Evolutionary conservation across 2,888 invertebrate genomes (phyloP).

Genomic region (Drosophila formosana): DNA sequence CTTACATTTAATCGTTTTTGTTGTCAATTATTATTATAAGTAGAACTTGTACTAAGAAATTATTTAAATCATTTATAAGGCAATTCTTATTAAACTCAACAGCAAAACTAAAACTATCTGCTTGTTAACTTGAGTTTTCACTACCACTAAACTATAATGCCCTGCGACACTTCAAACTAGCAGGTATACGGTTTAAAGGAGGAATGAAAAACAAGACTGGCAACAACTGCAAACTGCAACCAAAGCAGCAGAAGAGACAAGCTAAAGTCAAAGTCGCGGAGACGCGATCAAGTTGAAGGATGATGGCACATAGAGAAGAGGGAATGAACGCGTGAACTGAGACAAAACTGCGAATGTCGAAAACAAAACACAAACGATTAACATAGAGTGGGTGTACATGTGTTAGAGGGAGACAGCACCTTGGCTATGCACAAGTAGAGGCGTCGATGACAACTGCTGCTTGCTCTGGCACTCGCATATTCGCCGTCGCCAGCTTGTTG

Average conservation of each 20-base stretch:
- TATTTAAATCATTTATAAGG: too few relatives aligned
- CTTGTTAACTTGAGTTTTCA: not conserved
- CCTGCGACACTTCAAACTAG: not conserved
- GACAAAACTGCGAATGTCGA: conserved; percentile 10
- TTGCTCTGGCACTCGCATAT: conserved; percentile 50
- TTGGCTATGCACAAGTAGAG: conserved; percentile 77
- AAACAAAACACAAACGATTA: not conserved
- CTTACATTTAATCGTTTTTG: too few relatives aligned
- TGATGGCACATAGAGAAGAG: not conserved
- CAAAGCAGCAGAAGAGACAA: conserved; percentile 17
- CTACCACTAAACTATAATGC: not conserved
- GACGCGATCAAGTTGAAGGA: conserved; percentile 7
- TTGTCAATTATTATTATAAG: too few relatives aligned
- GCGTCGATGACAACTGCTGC: conserved; percentile 74
- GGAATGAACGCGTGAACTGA: not conserved
- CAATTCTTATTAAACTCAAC: too few relatives aligned
- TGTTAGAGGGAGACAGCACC: conserved; percentile 52
- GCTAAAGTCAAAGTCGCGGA: conserved; percentile 43
- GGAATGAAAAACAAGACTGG: conserved; percentile 16
- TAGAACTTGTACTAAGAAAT: too few relatives aligned
- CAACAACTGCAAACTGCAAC: conserved; percentile 42
- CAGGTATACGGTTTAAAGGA: conserved; percentile 12
- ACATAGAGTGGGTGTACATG: not conserved
- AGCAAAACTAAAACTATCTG: too few relatives aligned
- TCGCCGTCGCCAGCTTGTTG: conserved; percentile 33